Conservation (phyloP, 2,113 vertebrate species). For the Corvus hawaiiensis region DNA sequence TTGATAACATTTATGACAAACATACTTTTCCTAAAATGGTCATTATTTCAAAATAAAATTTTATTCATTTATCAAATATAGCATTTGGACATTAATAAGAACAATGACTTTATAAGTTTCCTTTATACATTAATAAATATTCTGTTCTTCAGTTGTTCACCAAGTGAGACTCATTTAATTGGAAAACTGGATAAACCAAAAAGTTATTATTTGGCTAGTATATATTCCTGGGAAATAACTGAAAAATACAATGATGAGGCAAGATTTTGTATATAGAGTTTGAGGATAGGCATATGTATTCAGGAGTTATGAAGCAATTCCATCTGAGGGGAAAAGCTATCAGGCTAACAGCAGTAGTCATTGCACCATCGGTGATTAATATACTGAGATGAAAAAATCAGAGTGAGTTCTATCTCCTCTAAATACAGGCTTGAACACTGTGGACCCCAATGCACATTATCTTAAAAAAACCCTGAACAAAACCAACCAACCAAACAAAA, state of each 20-base stretch:
- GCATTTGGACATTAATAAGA: background rate
- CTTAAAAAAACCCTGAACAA: background rate
- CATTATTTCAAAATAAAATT: background rate
- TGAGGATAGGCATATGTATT: background rate
- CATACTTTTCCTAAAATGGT: background rate
- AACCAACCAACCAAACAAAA: fast-evolving
- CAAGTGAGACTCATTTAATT: background rate
- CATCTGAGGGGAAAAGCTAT: background rate
- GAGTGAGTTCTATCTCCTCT: background rate
- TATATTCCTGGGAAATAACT: background rate
- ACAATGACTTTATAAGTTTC: background rate
- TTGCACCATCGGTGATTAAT: background rate
- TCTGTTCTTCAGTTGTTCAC: background rate
- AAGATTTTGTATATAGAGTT: background rate
- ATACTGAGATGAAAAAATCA: background rate
- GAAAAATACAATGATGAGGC: background rate
- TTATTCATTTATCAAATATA: background rate
- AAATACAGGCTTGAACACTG: background rate
- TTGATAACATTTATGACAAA: background rate
- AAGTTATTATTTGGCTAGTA: background rate
- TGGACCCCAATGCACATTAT: background rate
- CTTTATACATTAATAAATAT: background rate
- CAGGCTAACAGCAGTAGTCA: background rate
- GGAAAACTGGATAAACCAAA: background rate
- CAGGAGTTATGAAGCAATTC: background rate